Evolutionary conservation across 2,797 vertebrate genomes (phyloP).

Genomic region (Uromys caudimaculatus): DNA sequence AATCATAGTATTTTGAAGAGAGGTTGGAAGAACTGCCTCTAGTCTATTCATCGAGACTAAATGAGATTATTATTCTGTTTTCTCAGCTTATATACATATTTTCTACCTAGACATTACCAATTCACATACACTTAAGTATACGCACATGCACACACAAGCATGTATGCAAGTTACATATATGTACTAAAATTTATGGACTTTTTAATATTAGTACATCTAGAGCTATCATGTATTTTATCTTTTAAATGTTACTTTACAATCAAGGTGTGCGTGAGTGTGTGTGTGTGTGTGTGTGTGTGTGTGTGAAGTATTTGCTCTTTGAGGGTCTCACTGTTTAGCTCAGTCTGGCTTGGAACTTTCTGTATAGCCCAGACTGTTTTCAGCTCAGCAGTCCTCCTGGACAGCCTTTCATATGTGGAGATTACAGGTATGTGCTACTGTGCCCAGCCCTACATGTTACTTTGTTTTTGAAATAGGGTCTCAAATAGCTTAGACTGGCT

Average conservation of each 20-base stretch:
- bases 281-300: no score
- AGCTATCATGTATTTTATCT: neutral
- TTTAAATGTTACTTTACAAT: neutral
- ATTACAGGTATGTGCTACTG: neutral
- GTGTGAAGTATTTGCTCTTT: neutral
- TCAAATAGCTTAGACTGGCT: neutral
- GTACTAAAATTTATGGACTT: constrained; percentile 17
- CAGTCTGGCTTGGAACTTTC: neutral
- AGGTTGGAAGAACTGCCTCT: constrained; percentile 23
- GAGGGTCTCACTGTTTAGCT: neutral
- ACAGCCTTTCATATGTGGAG: neutral
- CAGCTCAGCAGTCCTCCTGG: neutral
- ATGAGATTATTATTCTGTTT: neutral
- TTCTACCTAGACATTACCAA: neutral
- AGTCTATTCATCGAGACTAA: neutral
- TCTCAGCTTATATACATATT: neutral
- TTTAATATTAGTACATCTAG: constrained; percentile 1
- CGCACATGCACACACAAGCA: neutral
- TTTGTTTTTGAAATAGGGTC: neutral
- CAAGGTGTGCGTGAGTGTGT: neutral
- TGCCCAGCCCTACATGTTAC: neutral
- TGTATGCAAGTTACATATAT: neutral
- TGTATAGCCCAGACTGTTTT: neutral
- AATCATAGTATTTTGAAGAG: constrained; percentile 44
- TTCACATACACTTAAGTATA: neutral